Base-by-base conservation (phyloP, 2,888 invertebrate genomes). In the Drosophila formosana region DNA sequence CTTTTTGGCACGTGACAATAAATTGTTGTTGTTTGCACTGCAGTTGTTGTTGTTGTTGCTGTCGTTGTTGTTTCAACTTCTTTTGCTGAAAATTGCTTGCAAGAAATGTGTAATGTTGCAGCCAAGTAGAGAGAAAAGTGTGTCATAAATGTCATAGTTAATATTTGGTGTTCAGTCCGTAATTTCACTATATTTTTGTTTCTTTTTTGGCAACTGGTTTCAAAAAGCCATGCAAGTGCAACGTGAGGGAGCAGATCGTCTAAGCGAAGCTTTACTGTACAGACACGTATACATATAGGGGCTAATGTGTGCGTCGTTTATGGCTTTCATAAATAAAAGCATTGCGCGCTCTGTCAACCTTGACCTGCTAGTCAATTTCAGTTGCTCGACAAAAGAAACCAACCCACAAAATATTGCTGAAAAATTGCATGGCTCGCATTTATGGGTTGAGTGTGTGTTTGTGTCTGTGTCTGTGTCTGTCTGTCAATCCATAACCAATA, bases 141-240 rank as follows among this genome's bases (percentile, higher is more conserved):
- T 83, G 83, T 79, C 83, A 83, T 83, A 83, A 83, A 83, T 82
- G 83, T 87, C 83, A 83, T 79, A 84, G 88, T 87, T 85, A 83
- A 83, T 83, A 83, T 83, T 79, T 83, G 85, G 85, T 75, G 73
- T 66, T 66, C 66, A 60, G 61, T 66, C 66, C 61, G 49, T 49
- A 45, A 25, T 45, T 68, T 70, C 72, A 61, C 37, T 37, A n/a
- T 37, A 37, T 46, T 45, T 13, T 46, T 28, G 5, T n/a, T 53
- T 43, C 34, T 50, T 68, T 80, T 80, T 72, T 77, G 67, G 69
- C 72, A 80, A 80, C 75, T 83, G 67, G 47, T 73, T 79, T 71
- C 57, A 71, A 71, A 75, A 67, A 71, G 79, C 58, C 66, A 72
- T 61, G 64, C 58, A 73, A 68, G 58, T 68, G 56, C 74, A 63